Percentiles rank a stretch among this genome's conserved stretches.
Conservation (phyloP, 2,797 vertebrate genomes). For the Tragopan temminckii region DNA sequence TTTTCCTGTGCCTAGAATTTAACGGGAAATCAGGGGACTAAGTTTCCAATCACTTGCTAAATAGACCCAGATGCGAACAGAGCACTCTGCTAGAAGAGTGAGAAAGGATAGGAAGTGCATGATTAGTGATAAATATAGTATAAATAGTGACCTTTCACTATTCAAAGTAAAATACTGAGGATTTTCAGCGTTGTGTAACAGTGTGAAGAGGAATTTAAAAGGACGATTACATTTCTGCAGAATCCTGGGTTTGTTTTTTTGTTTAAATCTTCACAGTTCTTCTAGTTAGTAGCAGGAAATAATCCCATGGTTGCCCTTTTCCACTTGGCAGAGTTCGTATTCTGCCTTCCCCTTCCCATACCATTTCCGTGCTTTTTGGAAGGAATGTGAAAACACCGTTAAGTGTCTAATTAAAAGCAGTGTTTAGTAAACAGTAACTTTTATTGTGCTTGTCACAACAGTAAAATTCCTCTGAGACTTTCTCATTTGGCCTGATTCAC, state of each 20-base stretch:
- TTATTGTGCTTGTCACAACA: not conserved
- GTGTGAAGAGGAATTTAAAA: slow-evolving; percentile 68
- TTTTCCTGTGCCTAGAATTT: slow-evolving; percentile 86
- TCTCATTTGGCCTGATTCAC: not conserved
- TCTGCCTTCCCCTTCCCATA: not conserved
- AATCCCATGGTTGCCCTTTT: slow-evolving; percentile 45
- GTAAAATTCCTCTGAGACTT: not conserved
- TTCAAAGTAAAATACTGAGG: slow-evolving; percentile 47
- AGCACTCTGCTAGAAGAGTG: slow-evolving; percentile 30
- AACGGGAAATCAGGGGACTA: slow-evolving; percentile 87
- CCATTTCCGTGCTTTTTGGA: slow-evolving; percentile 19
- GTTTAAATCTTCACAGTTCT: not conserved
- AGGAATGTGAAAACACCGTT: slow-evolving; percentile 27
- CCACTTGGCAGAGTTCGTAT: slow-evolving; percentile 11
- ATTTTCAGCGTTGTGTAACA: slow-evolving; percentile 45
- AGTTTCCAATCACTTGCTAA: slow-evolving; percentile 87
- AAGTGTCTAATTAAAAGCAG: not conserved
- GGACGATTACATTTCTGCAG: not conserved
- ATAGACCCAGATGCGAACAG: slow-evolving; percentile 82
- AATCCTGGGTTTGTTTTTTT: not conserved
- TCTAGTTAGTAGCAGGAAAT: slow-evolving; percentile 56
- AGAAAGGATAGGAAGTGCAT: slow-evolving; percentile 67
- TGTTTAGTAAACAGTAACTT: not conserved
- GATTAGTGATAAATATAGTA: slow-evolving; percentile 59
- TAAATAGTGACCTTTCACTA: slow-evolving; percentile 62